Evolutionary conservation across 2,797 vertebrate genomes (phyloP).

Genomic region (Pyrocephalus nanus): DNA sequence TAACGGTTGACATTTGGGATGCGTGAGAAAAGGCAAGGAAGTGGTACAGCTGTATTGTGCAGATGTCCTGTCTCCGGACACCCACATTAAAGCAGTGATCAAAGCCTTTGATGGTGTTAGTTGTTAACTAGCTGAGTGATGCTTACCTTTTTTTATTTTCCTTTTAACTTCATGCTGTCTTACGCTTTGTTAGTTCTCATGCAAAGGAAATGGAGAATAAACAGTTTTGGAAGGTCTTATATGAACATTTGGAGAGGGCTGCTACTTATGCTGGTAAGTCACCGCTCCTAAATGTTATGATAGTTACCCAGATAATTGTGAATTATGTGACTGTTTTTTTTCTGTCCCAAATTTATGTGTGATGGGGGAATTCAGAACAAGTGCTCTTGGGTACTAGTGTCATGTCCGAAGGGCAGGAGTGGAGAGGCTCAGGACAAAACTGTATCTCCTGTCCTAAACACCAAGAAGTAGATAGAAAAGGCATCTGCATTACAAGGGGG

Average conservation of each 20-base stretch:
- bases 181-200: conserved; percentile 82
- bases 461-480: neutral
- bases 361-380: neutral
- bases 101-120: neutral
- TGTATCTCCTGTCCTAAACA: neutral
- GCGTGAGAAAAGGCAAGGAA: neutral
- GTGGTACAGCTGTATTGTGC: neutral
- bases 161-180: conserved; percentile 8
- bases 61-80: neutral
- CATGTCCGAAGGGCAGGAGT: neutral
- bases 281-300: neutral
- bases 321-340: neutral
- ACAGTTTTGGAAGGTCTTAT: conserved; percentile 91
- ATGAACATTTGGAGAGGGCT: conserved; percentile 91
- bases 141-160: neutral
- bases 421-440: neutral
- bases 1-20: neutral
- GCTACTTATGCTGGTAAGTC: conserved; percentile 86
- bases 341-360: neutral
- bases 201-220: conserved; percentile 95
- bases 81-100: neutral
- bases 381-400: neutral
- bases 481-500: neutral
- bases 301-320: neutral
- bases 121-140: neutral